Percentiles rank a stretch among this genome's conserved stretches.
These are phyloP conservation scores for Hydrotaea cyrtoneurina DNA, from an alignment of 2,888 invertebrate genomes.

Conservation along the genomic window DNA sequence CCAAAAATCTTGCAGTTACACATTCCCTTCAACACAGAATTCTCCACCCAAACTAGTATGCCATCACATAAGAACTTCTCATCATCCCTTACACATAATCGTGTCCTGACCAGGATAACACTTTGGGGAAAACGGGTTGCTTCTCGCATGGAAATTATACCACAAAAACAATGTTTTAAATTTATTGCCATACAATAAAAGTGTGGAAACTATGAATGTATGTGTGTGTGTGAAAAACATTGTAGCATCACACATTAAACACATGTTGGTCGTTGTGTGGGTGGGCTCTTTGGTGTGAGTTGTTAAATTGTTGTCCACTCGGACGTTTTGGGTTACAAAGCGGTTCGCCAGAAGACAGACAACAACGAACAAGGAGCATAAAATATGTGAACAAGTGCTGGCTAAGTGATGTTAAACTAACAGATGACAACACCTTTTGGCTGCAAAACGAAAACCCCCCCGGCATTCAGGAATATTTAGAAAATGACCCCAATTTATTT, in stretches of 20 bases:
- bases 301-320: constrained; percentile 54
- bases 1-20: too few species aligned
- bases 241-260: constrained; percentile 75
- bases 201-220: constrained; percentile 34
- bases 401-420: constrained; percentile 74
- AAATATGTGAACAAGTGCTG: constrained; percentile 72
- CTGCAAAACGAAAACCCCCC: constrained; percentile 54
- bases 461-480: constrained; percentile 22
- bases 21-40: too few species aligned
- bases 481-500: constrained; percentile 81
- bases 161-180: constrained; percentile 27
- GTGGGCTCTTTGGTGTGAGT: constrained; percentile 46
- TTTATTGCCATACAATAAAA: constrained; percentile 44
- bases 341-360: constrained; percentile 71
- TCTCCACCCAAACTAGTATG: too few species aligned
- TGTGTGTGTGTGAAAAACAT: constrained; percentile 51
- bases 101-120: constrained; percentile 5
- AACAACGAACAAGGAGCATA: constrained; percentile 25
- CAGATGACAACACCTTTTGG: constrained; percentile 71
- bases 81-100: neutral
- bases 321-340: constrained; percentile 70
- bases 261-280: constrained; percentile 76
- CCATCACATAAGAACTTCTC: constrained; percentile 18
- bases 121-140: neutral
- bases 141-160: neutral